Evolutionary conservation across 2,888 invertebrate genomes (phyloP).

Genomic region (Microctonus hyperodae): DNA sequence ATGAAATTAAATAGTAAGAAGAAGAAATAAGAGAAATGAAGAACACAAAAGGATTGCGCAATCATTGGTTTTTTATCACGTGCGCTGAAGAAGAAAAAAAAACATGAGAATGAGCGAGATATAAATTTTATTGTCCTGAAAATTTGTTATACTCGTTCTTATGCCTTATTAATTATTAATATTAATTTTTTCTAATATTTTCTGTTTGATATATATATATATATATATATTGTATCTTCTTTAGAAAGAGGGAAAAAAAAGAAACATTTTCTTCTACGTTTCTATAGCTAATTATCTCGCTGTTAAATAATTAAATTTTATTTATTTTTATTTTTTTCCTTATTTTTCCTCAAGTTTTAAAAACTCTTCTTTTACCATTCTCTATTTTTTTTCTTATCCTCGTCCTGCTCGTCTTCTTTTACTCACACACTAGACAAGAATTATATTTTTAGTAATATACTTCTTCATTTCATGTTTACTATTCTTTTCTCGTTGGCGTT

Average conservation of each 20-base stretch:
- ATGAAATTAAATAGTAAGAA: too few species aligned
- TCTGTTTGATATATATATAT: not conserved
- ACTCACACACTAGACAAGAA: constrained; percentile 3
- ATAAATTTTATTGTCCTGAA: constrained; percentile 14
- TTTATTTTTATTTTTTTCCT: not conserved
- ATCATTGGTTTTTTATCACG: not conserved
- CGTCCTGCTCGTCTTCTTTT: not conserved
- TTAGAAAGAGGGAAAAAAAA: not conserved
- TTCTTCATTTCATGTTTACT: constrained; percentile 17
- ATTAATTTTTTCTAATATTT: constrained; percentile 2
- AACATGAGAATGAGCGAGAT: constrained; percentile 30
- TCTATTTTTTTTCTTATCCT: constrained; percentile 7
- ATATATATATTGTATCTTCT: not conserved
- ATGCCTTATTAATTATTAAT: constrained; percentile 28
- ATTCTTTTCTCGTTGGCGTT: constrained; percentile 14
- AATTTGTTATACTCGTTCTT: constrained; percentile 28
- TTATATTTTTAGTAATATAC: not conserved
- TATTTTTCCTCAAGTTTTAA: constrained; percentile 26
- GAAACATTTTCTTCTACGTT: not conserved
- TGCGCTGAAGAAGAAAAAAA: not conserved
- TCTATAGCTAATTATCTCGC: not conserved
- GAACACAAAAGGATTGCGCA: not conserved
- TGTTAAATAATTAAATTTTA: not conserved
- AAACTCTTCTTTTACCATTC: constrained; percentile 31
- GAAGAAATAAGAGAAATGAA: too few species aligned